Percentiles rank a stretch among this genome's conserved stretches.
phyloP scores from a whole-genome alignment of 2,888 invertebrate genomes.

The Sphinx pinastri region DNA sequence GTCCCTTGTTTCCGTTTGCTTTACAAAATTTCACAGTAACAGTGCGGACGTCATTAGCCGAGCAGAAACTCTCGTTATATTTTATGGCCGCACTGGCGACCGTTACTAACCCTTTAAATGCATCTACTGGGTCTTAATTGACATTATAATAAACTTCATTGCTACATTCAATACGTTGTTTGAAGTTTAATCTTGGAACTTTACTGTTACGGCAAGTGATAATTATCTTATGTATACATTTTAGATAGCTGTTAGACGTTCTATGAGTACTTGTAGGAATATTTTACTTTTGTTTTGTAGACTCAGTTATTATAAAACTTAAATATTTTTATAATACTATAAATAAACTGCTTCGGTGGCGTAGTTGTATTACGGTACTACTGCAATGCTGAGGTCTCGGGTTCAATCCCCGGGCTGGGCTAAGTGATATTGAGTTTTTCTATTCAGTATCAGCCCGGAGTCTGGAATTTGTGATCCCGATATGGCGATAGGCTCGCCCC shows the following conservation, averaged over 20 bases:
- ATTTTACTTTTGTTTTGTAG: background rate
- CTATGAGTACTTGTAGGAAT: background rate
- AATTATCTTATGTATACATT: background rate
- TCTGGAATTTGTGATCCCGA: too few species aligned
- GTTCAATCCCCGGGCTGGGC: too few species aligned
- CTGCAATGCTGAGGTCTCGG: background rate
- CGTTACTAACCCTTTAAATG: conserved; percentile 58
- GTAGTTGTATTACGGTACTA: background rate
- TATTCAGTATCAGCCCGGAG: background rate
- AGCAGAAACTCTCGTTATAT: conserved; percentile 61
- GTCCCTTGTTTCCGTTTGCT: conserved; percentile 43
- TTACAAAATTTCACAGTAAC: conserved; percentile 41
- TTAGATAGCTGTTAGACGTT: too few species aligned
- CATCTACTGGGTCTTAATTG: conserved; percentile 55
- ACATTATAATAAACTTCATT: conserved; percentile 57
- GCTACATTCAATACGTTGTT: conserved; percentile 44
- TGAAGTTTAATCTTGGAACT: background rate
- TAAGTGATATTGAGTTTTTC: background rate
- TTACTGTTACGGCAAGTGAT: background rate
- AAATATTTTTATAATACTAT: too few species aligned
- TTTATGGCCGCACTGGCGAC: conserved; percentile 56
- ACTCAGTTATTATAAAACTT: too few species aligned
- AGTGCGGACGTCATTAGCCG: conserved; percentile 46
- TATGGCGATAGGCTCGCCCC: too few species aligned
- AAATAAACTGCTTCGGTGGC: background rate